These are phyloP conservation scores for Charadrius vociferus DNA, from an alignment of 2,113 vertebrate species.

Conservation along the genomic window DNA sequence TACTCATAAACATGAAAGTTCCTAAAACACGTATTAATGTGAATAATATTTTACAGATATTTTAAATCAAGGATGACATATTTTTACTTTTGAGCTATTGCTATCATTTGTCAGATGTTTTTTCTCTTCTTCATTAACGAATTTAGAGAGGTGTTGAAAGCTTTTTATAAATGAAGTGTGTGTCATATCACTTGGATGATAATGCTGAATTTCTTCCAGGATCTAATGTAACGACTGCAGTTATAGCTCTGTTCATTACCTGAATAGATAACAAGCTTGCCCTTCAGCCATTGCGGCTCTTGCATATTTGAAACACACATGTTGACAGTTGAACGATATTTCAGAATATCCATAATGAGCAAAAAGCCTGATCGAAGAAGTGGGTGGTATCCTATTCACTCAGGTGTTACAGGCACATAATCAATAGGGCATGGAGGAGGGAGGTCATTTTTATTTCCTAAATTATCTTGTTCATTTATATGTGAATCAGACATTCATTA, in stretches of 20 bases:
- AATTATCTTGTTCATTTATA: constrained; percentile 45
- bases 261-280: constrained; percentile 5
- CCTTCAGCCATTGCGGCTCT: not conserved
- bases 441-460: constrained; percentile 31
- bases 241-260: not conserved
- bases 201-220: constrained; percentile 21
- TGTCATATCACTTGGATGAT: not conserved
- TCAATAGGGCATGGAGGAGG: constrained; percentile 42
- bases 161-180: not conserved
- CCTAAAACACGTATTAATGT: not conserved
- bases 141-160: not conserved
- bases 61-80: not conserved
- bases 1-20: not conserved
- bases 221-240: not conserved
- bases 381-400: not conserved
- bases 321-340: not conserved
- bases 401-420: constrained; percentile 21
- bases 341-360: not conserved
- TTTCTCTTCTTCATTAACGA: not conserved
- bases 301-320: not conserved
- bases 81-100: not conserved
- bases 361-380: not conserved
- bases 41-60: not conserved
- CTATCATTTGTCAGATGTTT: not conserved
- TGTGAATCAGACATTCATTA: constrained; percentile 51